phyloP scores from a whole-genome alignment of 2,113 vertebrate species.

The Fulica atra region DNA sequence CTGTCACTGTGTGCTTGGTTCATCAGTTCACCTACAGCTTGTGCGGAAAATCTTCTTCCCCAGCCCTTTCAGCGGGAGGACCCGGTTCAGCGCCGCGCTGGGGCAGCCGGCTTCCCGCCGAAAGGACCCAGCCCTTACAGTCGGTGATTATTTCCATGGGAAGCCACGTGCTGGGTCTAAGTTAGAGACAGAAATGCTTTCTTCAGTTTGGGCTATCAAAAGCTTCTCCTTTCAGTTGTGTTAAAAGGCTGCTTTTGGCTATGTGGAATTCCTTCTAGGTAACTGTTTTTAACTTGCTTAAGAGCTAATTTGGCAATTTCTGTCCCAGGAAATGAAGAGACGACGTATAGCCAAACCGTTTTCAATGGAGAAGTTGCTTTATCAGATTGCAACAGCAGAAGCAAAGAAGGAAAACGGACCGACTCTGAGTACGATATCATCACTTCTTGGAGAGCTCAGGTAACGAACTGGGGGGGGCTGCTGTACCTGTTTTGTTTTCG shows the following conservation, averaged over 20 bases:
- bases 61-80: not conserved
- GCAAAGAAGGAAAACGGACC: conserved; percentile 96
- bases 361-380: conserved; percentile 99
- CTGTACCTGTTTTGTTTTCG: not conserved
- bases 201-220: not conserved
- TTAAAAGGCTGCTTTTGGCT: not conserved
- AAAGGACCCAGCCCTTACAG: not conserved
- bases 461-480: conserved; percentile 49
- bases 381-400: conserved; percentile 96
- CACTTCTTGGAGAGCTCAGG: conserved; percentile 98
- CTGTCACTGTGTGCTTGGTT: not conserved
- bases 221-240: not conserved
- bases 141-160: not conserved
- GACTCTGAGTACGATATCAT: conserved; percentile 92
- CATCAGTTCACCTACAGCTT: not conserved
- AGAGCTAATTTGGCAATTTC: not conserved
- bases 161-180: not conserved
- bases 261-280: not conserved
- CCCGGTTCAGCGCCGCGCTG: not conserved
- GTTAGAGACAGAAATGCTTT: not conserved
- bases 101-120: not conserved
- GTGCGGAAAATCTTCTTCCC: not conserved
- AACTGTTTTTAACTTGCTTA: not conserved
- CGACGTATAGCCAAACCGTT: conserved; percentile 96
- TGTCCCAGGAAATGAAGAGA: conserved; percentile 92